A percentile compares a stretch with the other conserved stretches of the same genome.
These are phyloP conservation scores for Glyptemys insculpta DNA, from an alignment of 2,797 vertebrate species.

Conservation along the genomic window DNA sequence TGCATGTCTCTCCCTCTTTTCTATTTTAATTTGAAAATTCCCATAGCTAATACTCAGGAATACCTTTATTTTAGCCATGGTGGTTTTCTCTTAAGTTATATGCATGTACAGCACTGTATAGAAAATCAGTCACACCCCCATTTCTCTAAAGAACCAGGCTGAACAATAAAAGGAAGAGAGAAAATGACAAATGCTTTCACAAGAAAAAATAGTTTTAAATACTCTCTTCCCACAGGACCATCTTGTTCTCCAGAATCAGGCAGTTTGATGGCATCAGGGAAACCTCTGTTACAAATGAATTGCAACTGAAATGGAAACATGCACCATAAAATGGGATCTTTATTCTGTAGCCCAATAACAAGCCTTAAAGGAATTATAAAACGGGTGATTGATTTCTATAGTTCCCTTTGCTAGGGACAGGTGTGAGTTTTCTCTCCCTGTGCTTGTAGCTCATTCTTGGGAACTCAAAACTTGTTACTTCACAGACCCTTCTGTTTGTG, in stretches of 20 bases:
- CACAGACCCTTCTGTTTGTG: not conserved
- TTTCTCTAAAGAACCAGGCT: not conserved
- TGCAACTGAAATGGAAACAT: not conserved
- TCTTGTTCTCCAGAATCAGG: not conserved
- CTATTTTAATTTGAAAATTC: not conserved
- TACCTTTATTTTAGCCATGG: not conserved
- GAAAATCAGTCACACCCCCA: not conserved
- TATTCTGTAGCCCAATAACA: not conserved
- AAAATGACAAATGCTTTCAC: not conserved
- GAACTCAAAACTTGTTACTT: not conserved
- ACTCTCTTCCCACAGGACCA: not conserved
- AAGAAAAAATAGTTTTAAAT: not conserved
- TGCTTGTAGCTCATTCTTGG: not conserved
- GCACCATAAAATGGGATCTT: not conserved
- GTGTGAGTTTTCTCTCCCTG: not conserved
- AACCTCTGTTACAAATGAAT: not conserved
- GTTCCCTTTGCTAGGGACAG: not conserved
- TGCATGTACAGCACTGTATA: not conserved
- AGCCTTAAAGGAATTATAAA: not conserved
- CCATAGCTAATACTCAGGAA: not conserved
- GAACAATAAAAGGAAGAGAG: not conserved
- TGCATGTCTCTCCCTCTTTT: not conserved
- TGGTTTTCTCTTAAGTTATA: not conserved
- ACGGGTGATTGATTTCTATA: not conserved
- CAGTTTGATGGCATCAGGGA: not conserved